Conservation (phyloP, 1,140 invertebrate species). For the Bombus consobrinus region DNA sequence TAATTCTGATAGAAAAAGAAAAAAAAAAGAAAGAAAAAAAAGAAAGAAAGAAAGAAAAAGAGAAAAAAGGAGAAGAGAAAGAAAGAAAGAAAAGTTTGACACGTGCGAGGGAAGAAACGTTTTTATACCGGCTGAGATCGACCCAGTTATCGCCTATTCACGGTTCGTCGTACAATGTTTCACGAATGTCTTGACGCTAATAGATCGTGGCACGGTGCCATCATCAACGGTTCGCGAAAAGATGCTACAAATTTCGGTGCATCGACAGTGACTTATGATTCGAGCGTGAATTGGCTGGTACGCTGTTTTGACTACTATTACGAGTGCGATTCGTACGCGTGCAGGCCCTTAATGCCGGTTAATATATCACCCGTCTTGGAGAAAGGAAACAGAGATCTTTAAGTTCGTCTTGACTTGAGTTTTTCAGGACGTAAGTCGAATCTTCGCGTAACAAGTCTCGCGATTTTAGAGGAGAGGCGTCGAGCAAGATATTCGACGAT, state of each 20-base stretch:
- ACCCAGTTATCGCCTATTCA: slow-evolving; percentile 2
- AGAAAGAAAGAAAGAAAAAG: too few relatives aligned
- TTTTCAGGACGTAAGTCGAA: too few relatives aligned
- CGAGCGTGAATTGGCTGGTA: not conserved
- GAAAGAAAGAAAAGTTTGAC: too few relatives aligned
- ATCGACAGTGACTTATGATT: slow-evolving; percentile 43
- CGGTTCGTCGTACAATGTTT: slow-evolving; percentile 24
- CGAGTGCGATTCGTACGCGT: not conserved
- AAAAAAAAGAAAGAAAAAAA: fast-evolving
- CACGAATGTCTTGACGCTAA: slow-evolving; percentile 74
- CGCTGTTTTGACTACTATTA: slow-evolving; percentile 18
- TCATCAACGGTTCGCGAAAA: not conserved
- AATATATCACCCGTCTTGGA: not conserved
- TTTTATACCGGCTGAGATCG: not conserved
- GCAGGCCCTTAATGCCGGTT: not conserved
- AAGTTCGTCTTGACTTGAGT: too few relatives aligned
- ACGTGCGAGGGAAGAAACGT: too few relatives aligned
- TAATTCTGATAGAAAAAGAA: too few relatives aligned
- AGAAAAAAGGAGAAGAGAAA: too few relatives aligned
- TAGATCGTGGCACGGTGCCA: slow-evolving; percentile 74
- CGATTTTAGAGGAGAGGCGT: too few relatives aligned
- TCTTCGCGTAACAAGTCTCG: too few relatives aligned
- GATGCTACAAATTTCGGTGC: slow-evolving; percentile 25
- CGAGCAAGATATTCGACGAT: too few relatives aligned
- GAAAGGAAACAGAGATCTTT: too few relatives aligned